phyloP scores from a whole-genome alignment of 2,797 vertebrate genomes.

The Benthosema pterotum region DNA sequence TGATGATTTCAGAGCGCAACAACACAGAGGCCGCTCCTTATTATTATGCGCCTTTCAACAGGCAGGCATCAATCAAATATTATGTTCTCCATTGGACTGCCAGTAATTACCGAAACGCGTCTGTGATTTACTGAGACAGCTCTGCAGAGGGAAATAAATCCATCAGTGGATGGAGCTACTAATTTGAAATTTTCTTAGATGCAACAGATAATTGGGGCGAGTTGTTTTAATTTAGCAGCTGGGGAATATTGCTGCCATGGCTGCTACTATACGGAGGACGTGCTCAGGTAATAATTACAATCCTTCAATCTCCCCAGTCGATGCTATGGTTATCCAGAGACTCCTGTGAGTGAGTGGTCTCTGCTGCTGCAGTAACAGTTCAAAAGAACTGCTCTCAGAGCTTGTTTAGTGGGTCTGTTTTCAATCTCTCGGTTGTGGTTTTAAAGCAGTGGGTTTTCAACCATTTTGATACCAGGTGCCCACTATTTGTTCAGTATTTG shows the following conservation, averaged over 20 bases:
- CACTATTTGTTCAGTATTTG: too few species aligned
- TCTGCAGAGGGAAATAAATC: conserved; percentile 16
- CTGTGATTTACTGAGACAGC: conserved; percentile 28
- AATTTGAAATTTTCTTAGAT: conserved; percentile 23
- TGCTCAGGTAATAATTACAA: conserved; percentile 57
- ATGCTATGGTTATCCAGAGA: conserved; percentile 31
- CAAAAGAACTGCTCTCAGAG: too few species aligned
- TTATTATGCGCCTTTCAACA: background rate
- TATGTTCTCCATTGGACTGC: conserved; percentile 24
- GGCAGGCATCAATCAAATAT: conserved; percentile 17
- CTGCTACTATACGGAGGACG: conserved; percentile 25
- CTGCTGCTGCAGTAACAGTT: too few species aligned
- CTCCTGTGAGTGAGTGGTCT: too few species aligned
- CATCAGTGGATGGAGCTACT: conserved; percentile 12
- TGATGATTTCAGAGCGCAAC: too few species aligned
- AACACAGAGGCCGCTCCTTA: too few species aligned
- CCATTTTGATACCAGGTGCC: too few species aligned
- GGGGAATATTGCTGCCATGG: conserved; percentile 41
- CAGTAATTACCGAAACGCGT: conserved; percentile 14
- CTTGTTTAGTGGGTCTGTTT: too few species aligned
- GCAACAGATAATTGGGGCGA: conserved; percentile 47
- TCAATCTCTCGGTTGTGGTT: too few species aligned
- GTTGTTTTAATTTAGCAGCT: conserved; percentile 8
- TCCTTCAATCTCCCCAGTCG: conserved; percentile 41
- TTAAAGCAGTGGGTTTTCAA: too few species aligned